These are phyloP conservation scores for Deilephila elpenor DNA, from an alignment of 2,888 invertebrate species.

Conservation along the genomic window DNA sequence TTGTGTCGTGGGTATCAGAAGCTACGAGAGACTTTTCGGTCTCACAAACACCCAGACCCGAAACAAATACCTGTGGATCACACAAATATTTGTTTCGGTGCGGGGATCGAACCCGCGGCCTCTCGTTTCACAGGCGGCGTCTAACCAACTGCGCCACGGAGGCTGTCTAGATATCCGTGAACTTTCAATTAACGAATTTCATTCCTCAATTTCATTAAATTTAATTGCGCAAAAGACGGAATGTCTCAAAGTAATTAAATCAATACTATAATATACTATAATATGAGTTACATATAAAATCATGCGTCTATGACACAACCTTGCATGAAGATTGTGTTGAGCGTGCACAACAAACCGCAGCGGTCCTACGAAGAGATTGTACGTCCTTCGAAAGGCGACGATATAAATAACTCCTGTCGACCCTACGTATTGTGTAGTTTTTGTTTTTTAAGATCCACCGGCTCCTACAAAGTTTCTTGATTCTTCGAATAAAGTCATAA, in stretches of 20 bases:
- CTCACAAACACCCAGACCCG: too few relatives aligned
- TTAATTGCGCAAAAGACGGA: neutral
- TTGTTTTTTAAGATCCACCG: conserved; percentile 60
- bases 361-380: conserved; percentile 67
- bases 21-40: too few relatives aligned
- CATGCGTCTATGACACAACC: conserved; percentile 22
- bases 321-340: conserved; percentile 19
- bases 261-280: neutral
- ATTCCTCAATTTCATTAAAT: neutral
- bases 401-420: conserved; percentile 69
- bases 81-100: too few relatives aligned
- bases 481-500: neutral
- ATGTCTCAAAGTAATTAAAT: neutral
- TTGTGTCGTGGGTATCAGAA: too few relatives aligned
- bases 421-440: conserved; percentile 60
- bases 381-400: conserved; percentile 68
- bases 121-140: too few relatives aligned
- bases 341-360: conserved; percentile 13
- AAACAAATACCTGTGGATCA: too few relatives aligned
- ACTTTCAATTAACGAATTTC: neutral
- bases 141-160: too few relatives aligned
- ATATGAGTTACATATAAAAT: conserved; percentile 18
- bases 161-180: conserved; percentile 21
- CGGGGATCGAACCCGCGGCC: too few relatives aligned
- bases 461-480: conserved; percentile 30